phyloP scores from a whole-genome alignment of 2,888 invertebrate species.

The Diarsia brunnea region DNA sequence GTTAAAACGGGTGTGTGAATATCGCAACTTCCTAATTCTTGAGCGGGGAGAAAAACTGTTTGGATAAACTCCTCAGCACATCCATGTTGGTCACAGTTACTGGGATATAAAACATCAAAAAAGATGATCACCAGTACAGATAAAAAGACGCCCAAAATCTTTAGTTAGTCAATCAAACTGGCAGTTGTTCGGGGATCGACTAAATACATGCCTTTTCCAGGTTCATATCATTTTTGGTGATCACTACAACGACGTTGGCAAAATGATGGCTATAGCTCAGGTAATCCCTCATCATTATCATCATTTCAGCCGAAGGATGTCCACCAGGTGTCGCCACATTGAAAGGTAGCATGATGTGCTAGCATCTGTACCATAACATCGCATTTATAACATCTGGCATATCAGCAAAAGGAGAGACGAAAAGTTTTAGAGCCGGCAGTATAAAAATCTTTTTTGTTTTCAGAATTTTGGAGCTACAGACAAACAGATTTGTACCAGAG shows the following conservation, averaged over 20 bases:
- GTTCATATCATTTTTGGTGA: not conserved
- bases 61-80: not conserved
- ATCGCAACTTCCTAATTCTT: not conserved
- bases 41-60: not conserved
- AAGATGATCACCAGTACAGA: not conserved
- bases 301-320: too few species aligned
- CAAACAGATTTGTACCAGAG: slow-evolving; percentile 84
- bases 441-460: not conserved
- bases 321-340: too few species aligned
- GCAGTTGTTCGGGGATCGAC: not conserved
- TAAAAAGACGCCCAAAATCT: not conserved
- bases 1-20: too few species aligned
- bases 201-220: slow-evolving; percentile 1
- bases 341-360: too few species aligned
- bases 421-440: not conserved
- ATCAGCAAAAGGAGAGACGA: not conserved
- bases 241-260: not conserved
- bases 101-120: not conserved
- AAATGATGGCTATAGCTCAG: not conserved
- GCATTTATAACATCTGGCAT: not conserved
- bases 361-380: too few species aligned
- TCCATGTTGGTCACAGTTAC: not conserved
- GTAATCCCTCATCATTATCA: not conserved
- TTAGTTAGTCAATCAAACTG: not conserved
- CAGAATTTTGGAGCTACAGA: slow-evolving; percentile 81